Percentiles rank a stretch among this genome's conserved stretches.
Evolutionary conservation across 1,140 invertebrate genomes (phyloP).

Genomic region (Scaptomyza hsui): DNA sequence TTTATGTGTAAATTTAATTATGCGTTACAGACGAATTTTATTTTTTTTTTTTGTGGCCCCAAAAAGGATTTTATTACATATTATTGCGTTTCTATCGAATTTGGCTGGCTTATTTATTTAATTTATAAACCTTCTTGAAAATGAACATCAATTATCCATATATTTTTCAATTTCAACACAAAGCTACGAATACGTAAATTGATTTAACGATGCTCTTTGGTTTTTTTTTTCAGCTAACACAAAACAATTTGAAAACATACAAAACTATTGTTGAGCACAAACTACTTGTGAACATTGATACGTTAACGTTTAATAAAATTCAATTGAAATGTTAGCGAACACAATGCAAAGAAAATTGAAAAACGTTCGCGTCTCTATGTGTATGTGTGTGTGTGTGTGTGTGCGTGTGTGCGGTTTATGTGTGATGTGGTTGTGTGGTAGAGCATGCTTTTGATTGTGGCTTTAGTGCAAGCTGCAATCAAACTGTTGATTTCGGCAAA

Average conservation of each 20-base stretch:
- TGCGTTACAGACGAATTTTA: too few species aligned
- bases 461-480: slow-evolving; percentile 41
- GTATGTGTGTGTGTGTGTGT: slow-evolving; percentile 3
- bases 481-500: slow-evolving; percentile 66
- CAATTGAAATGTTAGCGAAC: slow-evolving; percentile 52
- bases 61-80: neutral
- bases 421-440: slow-evolving; percentile 28
- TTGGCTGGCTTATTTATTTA: too few species aligned
- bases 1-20: too few species aligned
- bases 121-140: neutral
- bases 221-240: slow-evolving; percentile 10
- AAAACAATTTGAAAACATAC: slow-evolving; percentile 1
- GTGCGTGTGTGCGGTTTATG: slow-evolving; percentile 18
- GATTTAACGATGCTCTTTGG: slow-evolving; percentile 5
- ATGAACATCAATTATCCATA: too few species aligned
- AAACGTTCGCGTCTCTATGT: too few species aligned
- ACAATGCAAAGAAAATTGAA: slow-evolving; percentile 14
- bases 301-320: slow-evolving; percentile 18
- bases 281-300: neutral
- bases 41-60: neutral
- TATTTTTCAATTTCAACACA: too few species aligned
- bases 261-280: neutral
- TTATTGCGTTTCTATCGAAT: too few species aligned
- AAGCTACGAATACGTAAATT: neutral
- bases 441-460: too few species aligned